These are phyloP conservation scores for Pelusios castaneus DNA, from an alignment of 2,113 vertebrate genomes.

Conservation along the genomic window DNA sequence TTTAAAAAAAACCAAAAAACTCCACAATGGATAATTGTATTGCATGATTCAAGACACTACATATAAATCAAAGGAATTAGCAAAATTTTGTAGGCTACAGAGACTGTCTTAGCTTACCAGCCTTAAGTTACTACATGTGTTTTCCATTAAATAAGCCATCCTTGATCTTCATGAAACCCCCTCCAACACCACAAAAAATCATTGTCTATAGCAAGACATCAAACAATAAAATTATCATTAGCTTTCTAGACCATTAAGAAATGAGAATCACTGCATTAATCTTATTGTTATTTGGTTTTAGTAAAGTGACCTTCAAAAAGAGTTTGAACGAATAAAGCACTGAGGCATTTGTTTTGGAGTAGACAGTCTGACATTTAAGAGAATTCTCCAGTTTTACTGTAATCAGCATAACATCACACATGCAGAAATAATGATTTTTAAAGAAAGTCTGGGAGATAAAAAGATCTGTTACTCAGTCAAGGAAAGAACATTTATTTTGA, in stretches of 20 bases:
- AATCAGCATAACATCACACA: constrained; percentile 50
- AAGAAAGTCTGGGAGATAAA: constrained; percentile 44
- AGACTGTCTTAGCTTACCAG: constrained; percentile 47
- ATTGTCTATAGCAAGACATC: constrained; percentile 55
- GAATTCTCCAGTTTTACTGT: constrained; percentile 46
- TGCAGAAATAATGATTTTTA: constrained; percentile 46
- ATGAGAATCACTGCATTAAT: constrained; percentile 43
- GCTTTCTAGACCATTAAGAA: constrained; percentile 42
- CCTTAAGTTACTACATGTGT: constrained; percentile 52
- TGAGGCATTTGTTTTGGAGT: constrained; percentile 3
- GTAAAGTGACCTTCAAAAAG: constrained; percentile 64
- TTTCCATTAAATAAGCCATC: constrained; percentile 56
- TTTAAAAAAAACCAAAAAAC: background rate
- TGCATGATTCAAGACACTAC: background rate
- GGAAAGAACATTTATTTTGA: background rate
- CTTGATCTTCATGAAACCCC: constrained; percentile 33
- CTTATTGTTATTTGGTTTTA: constrained; percentile 42
- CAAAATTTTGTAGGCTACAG: constrained; percentile 41
- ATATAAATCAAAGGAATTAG: constrained; percentile 47
- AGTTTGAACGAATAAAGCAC: constrained; percentile 22
- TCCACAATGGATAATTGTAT: background rate
- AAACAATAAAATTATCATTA: constrained; percentile 70
- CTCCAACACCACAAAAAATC: constrained; percentile 9
- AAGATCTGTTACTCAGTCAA: background rate
- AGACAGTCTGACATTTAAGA: constrained; percentile 61